phyloP scores from a whole-genome alignment of 2,113 vertebrate species.

The Serilophus lunatus region DNA sequence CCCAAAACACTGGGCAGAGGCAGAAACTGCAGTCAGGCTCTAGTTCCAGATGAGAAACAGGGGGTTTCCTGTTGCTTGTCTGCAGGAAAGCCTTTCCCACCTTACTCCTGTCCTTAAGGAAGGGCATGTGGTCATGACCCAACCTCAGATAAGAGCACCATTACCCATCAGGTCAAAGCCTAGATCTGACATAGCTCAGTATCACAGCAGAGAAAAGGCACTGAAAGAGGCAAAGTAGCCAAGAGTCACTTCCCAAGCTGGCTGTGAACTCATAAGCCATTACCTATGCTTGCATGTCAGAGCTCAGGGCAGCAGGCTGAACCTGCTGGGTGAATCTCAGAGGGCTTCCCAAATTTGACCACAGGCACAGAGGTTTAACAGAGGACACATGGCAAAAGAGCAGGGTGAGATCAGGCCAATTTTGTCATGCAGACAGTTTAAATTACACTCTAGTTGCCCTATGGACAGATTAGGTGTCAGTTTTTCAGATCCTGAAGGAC shows the following conservation, averaged over 20 bases:
- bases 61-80: background rate
- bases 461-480: background rate
- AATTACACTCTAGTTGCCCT: background rate
- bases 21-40: background rate
- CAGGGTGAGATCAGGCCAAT: background rate
- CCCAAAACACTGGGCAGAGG: background rate
- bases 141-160: background rate
- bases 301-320: background rate
- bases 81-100: background rate
- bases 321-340: background rate
- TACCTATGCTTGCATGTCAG: rapidly evolving
- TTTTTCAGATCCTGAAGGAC: background rate
- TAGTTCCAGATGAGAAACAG: background rate
- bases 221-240: background rate
- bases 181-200: background rate
- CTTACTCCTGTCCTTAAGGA: rapidly evolving
- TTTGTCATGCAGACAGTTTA: background rate
- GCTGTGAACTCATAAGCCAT: background rate
- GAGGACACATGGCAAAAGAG: background rate
- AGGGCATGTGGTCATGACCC: background rate
- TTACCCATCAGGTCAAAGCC: background rate
- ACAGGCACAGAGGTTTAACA: background rate
- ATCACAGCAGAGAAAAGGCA: background rate
- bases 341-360: background rate
- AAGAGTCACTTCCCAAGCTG: background rate